Evolutionary conservation across 2,113 vertebrate genomes (phyloP).

Genomic region (Catharus bicknelli): DNA sequence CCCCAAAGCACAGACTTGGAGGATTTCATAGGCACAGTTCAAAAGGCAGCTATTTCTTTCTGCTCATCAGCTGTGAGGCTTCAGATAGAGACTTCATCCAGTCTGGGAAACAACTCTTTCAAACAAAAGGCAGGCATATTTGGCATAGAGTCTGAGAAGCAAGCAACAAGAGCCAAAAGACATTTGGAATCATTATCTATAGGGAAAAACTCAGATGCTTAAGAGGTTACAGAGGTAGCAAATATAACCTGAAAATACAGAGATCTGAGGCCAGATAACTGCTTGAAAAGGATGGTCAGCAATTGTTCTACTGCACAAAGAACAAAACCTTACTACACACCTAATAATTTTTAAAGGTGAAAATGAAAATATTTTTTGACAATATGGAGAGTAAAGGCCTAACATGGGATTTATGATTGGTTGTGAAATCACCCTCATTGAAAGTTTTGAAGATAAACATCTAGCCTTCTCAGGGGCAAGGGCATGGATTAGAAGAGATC

Average conservation of each 20-base stretch:
- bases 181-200: not conserved
- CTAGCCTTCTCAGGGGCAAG: slow-evolving; percentile 15
- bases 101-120: not conserved
- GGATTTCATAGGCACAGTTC: not conserved
- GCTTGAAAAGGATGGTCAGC: not conserved
- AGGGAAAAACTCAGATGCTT: not conserved
- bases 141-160: not conserved
- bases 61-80: not conserved
- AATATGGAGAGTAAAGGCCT: not conserved
- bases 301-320: not conserved
- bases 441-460: slow-evolving; percentile 30
- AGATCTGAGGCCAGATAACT: not conserved
- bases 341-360: not conserved
- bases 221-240: not conserved
- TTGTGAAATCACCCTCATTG: not conserved
- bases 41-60: not conserved
- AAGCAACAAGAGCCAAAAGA: not conserved
- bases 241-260: not conserved
- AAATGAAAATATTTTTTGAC: not conserved
- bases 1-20: not conserved
- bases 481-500: not conserved
- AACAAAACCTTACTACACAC: not conserved
- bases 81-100: not conserved
- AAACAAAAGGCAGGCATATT: not conserved
- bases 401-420: not conserved